Percentiles rank a stretch among this genome's conserved stretches.
phyloP scores from a whole-genome alignment of 2,888 invertebrate genomes.

The Eristalis intricaria region DNA sequence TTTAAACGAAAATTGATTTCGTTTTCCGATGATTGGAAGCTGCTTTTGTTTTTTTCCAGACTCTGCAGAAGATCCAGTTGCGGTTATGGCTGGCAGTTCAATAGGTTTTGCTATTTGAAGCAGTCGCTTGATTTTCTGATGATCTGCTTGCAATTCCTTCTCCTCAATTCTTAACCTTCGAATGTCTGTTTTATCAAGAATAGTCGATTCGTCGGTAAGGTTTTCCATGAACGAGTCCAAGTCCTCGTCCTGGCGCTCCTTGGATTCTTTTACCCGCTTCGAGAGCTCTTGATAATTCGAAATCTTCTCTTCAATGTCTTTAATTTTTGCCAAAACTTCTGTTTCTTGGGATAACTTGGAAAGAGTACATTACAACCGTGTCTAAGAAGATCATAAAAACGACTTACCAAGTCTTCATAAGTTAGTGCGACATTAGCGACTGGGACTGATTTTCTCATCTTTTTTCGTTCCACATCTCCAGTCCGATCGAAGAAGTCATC shows the following conservation, averaged over 20 bases:
- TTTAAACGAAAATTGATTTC: constrained; percentile 80
- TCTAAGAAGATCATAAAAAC: background rate
- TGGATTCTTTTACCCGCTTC: constrained; percentile 77
- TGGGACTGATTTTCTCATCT: constrained; percentile 84
- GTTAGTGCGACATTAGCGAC: constrained; percentile 82
- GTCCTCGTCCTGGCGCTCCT: constrained; percentile 84
- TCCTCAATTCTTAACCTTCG: constrained; percentile 85
- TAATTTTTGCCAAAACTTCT: constrained; percentile 84
- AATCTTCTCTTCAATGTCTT: constrained; percentile 82
- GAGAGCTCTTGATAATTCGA: constrained; percentile 80
- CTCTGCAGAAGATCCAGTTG: constrained; percentile 67
- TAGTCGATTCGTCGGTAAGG: constrained; percentile 83
- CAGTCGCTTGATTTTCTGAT: constrained; percentile 86
- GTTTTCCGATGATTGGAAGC: constrained; percentile 82
- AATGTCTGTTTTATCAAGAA: constrained; percentile 86
- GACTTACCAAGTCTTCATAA: constrained; percentile 85
- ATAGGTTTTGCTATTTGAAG: constrained; percentile 89
- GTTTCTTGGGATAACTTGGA: constrained; percentile 77
- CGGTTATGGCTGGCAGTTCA: constrained; percentile 81
- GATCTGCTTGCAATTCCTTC: constrained; percentile 86
- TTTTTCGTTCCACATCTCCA: constrained; percentile 93
- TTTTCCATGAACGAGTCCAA: constrained; percentile 92
- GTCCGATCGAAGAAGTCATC: constrained; percentile 98
- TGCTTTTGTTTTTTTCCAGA: constrained; percentile 73
- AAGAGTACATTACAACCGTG: background rate